phyloP scores from a whole-genome alignment of 2,888 invertebrate species.

The Ectemnius lituratus region DNA sequence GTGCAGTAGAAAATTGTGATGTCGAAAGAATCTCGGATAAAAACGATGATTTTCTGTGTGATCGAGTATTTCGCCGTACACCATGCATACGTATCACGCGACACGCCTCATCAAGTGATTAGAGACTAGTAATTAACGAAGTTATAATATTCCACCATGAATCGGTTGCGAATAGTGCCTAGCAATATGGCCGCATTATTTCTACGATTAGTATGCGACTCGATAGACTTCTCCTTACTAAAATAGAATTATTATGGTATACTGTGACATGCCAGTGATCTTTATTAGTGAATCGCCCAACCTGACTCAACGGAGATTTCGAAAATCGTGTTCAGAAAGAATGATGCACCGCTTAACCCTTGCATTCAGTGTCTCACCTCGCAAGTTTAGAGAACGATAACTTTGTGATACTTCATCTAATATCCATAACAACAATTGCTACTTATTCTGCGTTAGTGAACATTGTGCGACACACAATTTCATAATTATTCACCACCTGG shows the following conservation, averaged over 20 bases:
- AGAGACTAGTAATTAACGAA: constrained; percentile 70
- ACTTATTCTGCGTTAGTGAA: no score
- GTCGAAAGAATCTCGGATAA: no score
- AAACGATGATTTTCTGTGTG: no score
- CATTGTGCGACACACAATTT: no score
- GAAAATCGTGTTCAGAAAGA: not conserved
- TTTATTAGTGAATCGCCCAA: not conserved
- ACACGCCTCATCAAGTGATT: constrained; percentile 33
- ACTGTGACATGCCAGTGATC: constrained; percentile 56
- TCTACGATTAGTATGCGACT: constrained; percentile 18
- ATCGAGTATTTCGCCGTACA: no score
- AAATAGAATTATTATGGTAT: constrained; percentile 67
- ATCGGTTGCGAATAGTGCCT: no score
- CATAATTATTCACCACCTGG: no score
- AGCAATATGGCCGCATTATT: constrained; percentile 16
- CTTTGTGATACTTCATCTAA: not conserved
- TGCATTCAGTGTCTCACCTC: no score
- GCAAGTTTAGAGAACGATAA: not conserved
- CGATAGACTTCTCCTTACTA: constrained; percentile 66
- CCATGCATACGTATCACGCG: no score
- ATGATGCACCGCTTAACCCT: not conserved
- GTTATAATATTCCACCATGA: constrained; percentile 33
- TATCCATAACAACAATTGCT: no score
- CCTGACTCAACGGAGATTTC: not conserved
- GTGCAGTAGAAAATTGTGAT: no score